Percentiles rank a stretch among this genome's conserved stretches.
Conservation (phyloP, 1,140 invertebrate species). For the Brachionus calyciflorus region DNA sequence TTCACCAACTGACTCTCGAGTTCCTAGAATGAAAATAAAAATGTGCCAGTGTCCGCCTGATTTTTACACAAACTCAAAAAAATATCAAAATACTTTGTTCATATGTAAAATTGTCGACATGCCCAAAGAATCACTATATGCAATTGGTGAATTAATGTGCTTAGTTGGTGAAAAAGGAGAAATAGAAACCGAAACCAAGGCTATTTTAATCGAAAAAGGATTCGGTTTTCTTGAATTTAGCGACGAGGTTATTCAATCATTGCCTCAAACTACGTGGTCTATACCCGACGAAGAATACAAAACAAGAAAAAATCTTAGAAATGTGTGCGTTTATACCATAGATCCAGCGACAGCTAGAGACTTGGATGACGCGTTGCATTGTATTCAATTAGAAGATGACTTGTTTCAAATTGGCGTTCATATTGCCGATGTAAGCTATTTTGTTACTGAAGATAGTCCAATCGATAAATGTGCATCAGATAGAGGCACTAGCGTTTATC, state of each 20-base stretch:
- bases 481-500: slow-evolving; percentile 79
- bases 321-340: slow-evolving; percentile 29
- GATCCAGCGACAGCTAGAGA: slow-evolving; percentile 45
- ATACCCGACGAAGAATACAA: slow-evolving; percentile 61
- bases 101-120: slow-evolving; percentile 32
- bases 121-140: slow-evolving; percentile 13
- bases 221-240: slow-evolving; percentile 71
- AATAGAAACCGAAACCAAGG: slow-evolving; percentile 72
- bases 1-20: slow-evolving; percentile 69
- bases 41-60: slow-evolving; percentile 64
- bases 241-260: slow-evolving; percentile 62
- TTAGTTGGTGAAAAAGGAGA: slow-evolving; percentile 72
- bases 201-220: slow-evolving; percentile 74
- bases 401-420: slow-evolving; percentile 77
- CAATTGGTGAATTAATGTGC: slow-evolving; percentile 63
- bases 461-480: slow-evolving; percentile 72
- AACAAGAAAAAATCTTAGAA: slow-evolving; percentile 49
- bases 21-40: slow-evolving; percentile 71
- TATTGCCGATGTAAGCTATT: slow-evolving; percentile 85
- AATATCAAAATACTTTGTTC: slow-evolving; percentile 43
- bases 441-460: slow-evolving; percentile 69
- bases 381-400: slow-evolving; percentile 68
- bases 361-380: slow-evolving; percentile 44
- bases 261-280: slow-evolving; percentile 64
- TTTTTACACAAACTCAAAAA: slow-evolving; percentile 23